These are phyloP conservation scores for Porphyrio hochstetteri DNA, from an alignment of 2,113 vertebrate species.

Conservation along the genomic window DNA sequence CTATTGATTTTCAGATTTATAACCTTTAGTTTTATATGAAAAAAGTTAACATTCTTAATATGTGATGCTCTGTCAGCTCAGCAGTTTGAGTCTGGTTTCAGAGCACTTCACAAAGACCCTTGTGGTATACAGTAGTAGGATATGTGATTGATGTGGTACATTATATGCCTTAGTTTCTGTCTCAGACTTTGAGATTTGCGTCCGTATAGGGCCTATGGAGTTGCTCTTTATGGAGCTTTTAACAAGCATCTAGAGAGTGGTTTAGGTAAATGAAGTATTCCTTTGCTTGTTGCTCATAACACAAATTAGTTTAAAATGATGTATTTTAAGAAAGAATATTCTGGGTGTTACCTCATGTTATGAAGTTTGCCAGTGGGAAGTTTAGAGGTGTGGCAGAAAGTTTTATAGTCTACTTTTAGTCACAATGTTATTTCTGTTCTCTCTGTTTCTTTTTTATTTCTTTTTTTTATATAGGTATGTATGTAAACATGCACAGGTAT, in stretches of 20 bases:
- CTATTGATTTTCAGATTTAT: not conserved
- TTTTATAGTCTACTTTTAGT: not conserved
- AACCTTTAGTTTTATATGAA: not conserved
- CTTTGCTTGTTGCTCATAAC: not conserved
- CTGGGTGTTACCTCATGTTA: not conserved
- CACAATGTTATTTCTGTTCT: not conserved
- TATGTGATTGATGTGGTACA: not conserved
- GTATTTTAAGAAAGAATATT: not conserved
- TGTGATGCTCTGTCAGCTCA: not conserved
- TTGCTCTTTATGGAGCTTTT: not conserved
- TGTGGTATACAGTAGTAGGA: not conserved
- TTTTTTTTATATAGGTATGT: not conserved
- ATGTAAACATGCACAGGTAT: fast-evolving
- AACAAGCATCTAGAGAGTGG: not conserved
- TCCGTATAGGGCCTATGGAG: not conserved
- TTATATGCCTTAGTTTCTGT: not conserved
- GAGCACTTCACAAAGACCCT: not conserved
- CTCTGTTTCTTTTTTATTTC: not conserved
- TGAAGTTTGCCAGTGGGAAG: not conserved
- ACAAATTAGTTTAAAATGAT: not conserved
- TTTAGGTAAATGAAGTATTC: not conserved
- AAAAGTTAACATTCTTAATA: not conserved
- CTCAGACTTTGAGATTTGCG: not conserved
- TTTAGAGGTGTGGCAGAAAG: not conserved
- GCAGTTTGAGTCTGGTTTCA: not conserved